These are phyloP conservation scores for Salminus brasiliensis DNA, from an alignment of 2,113 vertebrate species.

Conservation along the genomic window DNA sequence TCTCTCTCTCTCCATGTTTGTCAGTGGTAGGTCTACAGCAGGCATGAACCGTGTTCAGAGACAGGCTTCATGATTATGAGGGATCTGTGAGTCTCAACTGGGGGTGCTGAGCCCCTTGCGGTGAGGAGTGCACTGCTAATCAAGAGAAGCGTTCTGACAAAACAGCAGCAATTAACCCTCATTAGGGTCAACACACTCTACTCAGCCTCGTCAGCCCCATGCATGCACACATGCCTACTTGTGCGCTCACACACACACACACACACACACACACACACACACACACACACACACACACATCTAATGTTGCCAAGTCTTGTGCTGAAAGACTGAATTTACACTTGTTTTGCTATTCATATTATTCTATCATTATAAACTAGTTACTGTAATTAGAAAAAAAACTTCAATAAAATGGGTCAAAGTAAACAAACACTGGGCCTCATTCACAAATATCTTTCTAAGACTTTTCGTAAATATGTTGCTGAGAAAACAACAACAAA, in stretches of 20 bases:
- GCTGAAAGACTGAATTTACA: slow-evolving; percentile 1
- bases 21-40: background rate
- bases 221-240: slow-evolving; percentile 1
- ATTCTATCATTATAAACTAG: background rate
- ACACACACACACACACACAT: slow-evolving; percentile 25
- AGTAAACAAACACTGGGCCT: no score
- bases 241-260: slow-evolving; percentile 2
- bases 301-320: background rate
- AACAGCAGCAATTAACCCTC: slow-evolving; percentile 57
- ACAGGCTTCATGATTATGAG: slow-evolving; percentile 40
- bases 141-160: slow-evolving; percentile 51
- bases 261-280: slow-evolving; percentile 30
- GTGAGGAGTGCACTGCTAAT: slow-evolving; percentile 46
- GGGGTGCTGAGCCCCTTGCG: background rate
- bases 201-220: slow-evolving; percentile 51
- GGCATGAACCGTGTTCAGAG: background rate
- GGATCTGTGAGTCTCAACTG: slow-evolving; percentile 5
- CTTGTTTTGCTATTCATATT: slow-evolving; percentile 7
- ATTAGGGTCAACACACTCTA: slow-evolving; percentile 57
- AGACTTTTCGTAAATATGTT: no score
- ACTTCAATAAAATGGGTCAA: no score
- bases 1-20: background rate
- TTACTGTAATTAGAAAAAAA: background rate
- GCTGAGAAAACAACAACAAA: no score
- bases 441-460: no score